Conservation (phyloP, 2,113 vertebrate species). For the Oophaga pumilio region DNA sequence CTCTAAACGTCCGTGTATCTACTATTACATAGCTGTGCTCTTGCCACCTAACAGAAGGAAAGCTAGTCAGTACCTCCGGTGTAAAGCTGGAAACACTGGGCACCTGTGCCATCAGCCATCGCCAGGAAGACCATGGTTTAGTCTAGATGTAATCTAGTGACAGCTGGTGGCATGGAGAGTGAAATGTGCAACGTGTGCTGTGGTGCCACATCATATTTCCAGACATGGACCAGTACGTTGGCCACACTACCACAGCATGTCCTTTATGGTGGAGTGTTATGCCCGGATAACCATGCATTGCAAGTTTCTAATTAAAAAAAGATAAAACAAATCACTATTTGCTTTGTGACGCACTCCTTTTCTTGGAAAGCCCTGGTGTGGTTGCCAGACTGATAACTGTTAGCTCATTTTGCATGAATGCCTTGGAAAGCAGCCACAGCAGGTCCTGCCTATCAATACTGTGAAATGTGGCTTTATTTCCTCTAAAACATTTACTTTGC, state of each 20-base stretch:
- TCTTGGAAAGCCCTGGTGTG: background rate
- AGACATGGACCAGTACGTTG: background rate
- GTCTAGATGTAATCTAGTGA: conserved; percentile 5
- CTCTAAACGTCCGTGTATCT: background rate
- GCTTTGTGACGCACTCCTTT: background rate
- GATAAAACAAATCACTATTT: too few relatives aligned
- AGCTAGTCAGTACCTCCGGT: background rate
- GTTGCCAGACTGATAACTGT: background rate
- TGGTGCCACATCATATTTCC: background rate
- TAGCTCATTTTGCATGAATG: background rate
- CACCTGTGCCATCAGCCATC: background rate
- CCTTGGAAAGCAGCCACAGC: background rate
- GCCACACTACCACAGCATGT: background rate
- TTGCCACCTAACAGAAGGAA: background rate
- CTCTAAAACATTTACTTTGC: background rate
- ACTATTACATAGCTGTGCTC: background rate
- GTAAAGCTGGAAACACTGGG: background rate
- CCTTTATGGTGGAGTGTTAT: background rate
- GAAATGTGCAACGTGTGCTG: background rate
- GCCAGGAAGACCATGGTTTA: conserved; percentile 8
- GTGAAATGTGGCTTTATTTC: background rate
- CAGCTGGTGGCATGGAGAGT: background rate
- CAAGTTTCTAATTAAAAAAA: background rate
- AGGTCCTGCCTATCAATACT: background rate
- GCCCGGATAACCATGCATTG: background rate